Base-by-base conservation (phyloP, 2,113 vertebrate genomes). In the Pithys albifrons region DNA sequence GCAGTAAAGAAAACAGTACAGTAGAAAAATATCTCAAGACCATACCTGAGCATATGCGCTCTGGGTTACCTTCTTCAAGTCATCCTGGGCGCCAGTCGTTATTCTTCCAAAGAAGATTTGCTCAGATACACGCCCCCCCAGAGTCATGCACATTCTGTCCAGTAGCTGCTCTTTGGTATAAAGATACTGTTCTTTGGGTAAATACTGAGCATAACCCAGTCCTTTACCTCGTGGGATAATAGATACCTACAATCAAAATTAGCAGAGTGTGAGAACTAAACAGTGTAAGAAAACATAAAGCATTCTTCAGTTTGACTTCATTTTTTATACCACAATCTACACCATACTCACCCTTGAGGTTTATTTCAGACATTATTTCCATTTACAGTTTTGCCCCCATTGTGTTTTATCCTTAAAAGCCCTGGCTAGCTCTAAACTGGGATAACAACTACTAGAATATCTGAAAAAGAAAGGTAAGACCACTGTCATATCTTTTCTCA, bases 101-200 rank as follows among this genome's bases (percentile, higher is more conserved):
- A 99, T 99, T 72, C 97, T 98, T 19, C 98, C 98, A 6, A 99
- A 99, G 97, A 99, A 99, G 97, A 99, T 99, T 94, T 99, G 98
- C 95, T 99, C 99, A 0, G 99, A 97, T 20, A 99, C 99, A 0
- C 99, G 98, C 3, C 99, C 99, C 6, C 99, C 99, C 79, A 99
- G 96, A 4, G 98, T 99, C 99, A 99, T 99, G 77, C 99, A 99
- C 99, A 99, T 99, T 55, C 99, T 97, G 96, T 99, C 99, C 95
- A 99, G 96, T n/a, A 99, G 98, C 97, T 99, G 99, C 97, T 99
- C 99, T 80, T 98, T 98, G 86, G 99, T 99, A 84, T 99, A 99
- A 52, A 99, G 97, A 92, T 99, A 99, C 90, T 99, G 99, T 62
- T 99, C 99, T 93, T 98, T 99, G 33, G 99, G 99, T 55, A 99